Evolutionary conservation across 2,797 vertebrate genomes (phyloP), one percentile per base, ranked within the genome.

Genomic region (Rhyacichthys aspro): DNA sequence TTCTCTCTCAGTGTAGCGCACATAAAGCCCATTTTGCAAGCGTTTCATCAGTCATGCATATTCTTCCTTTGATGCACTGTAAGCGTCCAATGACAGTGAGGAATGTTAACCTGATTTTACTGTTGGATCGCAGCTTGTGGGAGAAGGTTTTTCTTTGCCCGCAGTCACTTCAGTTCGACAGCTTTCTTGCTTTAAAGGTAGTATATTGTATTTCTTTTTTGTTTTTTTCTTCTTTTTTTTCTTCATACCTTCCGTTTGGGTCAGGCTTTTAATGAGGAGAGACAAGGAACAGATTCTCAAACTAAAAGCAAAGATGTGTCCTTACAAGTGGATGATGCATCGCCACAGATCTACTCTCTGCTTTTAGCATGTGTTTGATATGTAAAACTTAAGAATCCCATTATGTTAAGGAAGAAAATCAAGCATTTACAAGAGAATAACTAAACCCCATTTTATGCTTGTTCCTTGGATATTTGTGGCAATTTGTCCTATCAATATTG

Each of bases 41-140:
- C 16, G 43, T 86, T 88, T 88, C 78, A 79, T 89, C 79, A 83
- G 63, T 75, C 67, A 47, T 63, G 61, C 73, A 63, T 71, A 52
- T 59, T 75, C 11, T 73, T 50, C 55, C 73, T 85, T 85, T 85
- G 79, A 86, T 71, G 70, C 73, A 36, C 18, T 48, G 42, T 50
- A 34, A 38, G 10, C 5, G 11, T 38, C 48, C 15, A 11, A 32
- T 33, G 49, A 73, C 17, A 15, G 59, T 37, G 44, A 55, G 45
- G 52, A 56, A 53, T 59, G 55, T 56, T 72, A 23, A 62, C 41
- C 57, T 63, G 59, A 68, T 59, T 61, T 63, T 43, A 58, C 52
- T 47, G 55, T 44, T 33, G 32, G 41, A 68, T 73, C 56, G 42
- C 34, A 15, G 53, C 56, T n/a, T 36, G 38, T 68, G 49, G 64